A percentile compares a stretch with the other conserved stretches of the same genome.
These are phyloP conservation scores for Mythimna lalbum DNA, from an alignment of 2,888 invertebrate genomes.

Conservation along the genomic window DNA sequence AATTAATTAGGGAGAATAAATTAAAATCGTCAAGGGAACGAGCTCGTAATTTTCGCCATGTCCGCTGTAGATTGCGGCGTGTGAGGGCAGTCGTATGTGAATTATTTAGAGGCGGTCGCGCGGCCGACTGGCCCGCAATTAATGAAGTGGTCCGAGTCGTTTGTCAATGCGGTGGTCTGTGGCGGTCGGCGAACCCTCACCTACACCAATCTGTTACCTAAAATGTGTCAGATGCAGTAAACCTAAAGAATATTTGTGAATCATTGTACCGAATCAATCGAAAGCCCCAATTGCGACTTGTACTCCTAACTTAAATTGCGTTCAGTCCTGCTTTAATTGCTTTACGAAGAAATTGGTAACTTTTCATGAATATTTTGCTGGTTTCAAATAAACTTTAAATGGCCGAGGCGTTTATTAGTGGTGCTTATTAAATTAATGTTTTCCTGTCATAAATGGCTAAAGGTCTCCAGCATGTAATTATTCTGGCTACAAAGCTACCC, in stretches of 20 bases:
- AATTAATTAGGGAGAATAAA: conserved; percentile 78
- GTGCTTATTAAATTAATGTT: conserved; percentile 47
- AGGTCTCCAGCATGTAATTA: conserved; percentile 55
- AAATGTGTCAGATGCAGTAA: conserved; percentile 78
- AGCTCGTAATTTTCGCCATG: conserved; percentile 76
- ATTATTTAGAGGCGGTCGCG: conserved; percentile 88
- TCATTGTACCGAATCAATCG: conserved; percentile 58
- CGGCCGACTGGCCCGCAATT: conserved; percentile 85
- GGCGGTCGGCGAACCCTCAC: conserved; percentile 77
- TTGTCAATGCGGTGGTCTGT: conserved; percentile 84
- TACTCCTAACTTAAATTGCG: conserved; percentile 31
- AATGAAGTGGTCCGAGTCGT: conserved; percentile 88
- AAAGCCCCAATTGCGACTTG: conserved; percentile 38
- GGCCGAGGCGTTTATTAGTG: conserved; percentile 19
- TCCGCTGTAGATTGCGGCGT: conserved; percentile 77
- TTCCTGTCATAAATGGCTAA: conserved; percentile 53
- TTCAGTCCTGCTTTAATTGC: conserved; percentile 43
- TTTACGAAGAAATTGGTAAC: conserved; percentile 32
- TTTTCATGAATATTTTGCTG: conserved; percentile 29
- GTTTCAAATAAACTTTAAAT: conserved; percentile 33
- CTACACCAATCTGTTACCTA: conserved; percentile 78
- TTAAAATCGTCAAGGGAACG: conserved; percentile 75
- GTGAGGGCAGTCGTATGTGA: conserved; percentile 82
- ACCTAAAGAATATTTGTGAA: conserved; percentile 61
- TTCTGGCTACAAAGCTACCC: conserved; percentile 62